phyloP scores from a whole-genome alignment of 2,113 vertebrate species.

The Oryzias melastigma region DNA sequence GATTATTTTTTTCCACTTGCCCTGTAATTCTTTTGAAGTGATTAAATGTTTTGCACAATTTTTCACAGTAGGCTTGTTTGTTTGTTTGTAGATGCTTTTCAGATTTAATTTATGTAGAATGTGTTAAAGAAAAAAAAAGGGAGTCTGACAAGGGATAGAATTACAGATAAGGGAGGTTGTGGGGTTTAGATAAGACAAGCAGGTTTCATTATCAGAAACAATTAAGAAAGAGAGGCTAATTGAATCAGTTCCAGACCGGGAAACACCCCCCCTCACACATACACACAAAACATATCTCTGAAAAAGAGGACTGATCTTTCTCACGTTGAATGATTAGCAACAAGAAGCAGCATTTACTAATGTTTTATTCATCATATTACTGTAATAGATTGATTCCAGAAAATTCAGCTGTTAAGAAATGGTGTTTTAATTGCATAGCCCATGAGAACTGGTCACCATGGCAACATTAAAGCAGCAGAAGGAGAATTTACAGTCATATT shows the following conservation, averaged over 20 bases:
- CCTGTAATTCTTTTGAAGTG: slow-evolving; percentile 24
- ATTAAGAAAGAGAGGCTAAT: slow-evolving; percentile 10
- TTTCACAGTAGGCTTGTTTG: slow-evolving; percentile 9
- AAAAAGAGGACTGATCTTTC: slow-evolving; percentile 20
- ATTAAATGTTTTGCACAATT: slow-evolving; percentile 16
- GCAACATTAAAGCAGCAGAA: slow-evolving; percentile 65
- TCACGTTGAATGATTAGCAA: slow-evolving; percentile 36
- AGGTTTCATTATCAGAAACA: slow-evolving; percentile 14
- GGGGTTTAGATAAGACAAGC: slow-evolving; percentile 1
- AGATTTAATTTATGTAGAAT: slow-evolving; percentile 5
- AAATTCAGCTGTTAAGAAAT: slow-evolving; percentile 70
- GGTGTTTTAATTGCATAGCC: slow-evolving; percentile 71
- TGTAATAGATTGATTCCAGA: slow-evolving; percentile 52
- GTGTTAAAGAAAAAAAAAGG: slow-evolving; percentile 9
- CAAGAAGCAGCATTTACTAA: slow-evolving; percentile 55
- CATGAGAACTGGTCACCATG: slow-evolving; percentile 67
- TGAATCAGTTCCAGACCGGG: slow-evolving; percentile 13
- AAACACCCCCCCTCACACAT: slow-evolving; percentile 8
- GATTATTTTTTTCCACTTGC: slow-evolving; percentile 33
- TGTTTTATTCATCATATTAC: slow-evolving; percentile 72
- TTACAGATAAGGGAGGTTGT: slow-evolving; percentile 8
- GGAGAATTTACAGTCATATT: slow-evolving; percentile 49
- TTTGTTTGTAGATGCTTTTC: slow-evolving; percentile 21
- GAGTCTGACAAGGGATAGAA: background rate
- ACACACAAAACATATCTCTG: background rate